Conservation (phyloP, 2,888 invertebrate species). For the Ptycholaimellus sp. region DNA sequence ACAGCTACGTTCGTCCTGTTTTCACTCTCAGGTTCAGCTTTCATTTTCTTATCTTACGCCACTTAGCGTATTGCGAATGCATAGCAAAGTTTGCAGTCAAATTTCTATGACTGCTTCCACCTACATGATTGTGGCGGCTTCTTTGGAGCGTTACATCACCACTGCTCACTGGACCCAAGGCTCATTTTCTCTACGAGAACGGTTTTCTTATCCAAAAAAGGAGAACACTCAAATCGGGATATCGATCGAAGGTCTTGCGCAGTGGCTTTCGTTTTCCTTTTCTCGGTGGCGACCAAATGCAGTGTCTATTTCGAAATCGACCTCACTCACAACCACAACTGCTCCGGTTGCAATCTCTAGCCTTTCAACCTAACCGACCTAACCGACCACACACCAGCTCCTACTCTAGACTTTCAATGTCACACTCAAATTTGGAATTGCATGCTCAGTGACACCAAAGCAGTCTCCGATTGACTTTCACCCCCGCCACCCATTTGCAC, state of each 20-base stretch:
- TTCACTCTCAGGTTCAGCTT: conserved; percentile 1
- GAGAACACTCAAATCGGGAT: no score
- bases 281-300: neutral
- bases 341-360: conserved; percentile 9
- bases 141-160: conserved; percentile 5
- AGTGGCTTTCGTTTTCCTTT: neutral
- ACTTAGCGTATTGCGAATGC: no score
- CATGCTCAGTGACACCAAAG: no score
- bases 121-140: conserved; percentile 7
- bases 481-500: no score
- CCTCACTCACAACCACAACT: conserved; percentile 8
- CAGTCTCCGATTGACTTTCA: no score
- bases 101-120: conserved; percentile 4
- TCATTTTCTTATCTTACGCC: no score
- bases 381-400: conserved; percentile 5
- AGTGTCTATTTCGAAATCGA: conserved; percentile 11
- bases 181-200: no score
- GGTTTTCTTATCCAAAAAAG: no score
- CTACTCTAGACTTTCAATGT: no score
- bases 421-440: no score
- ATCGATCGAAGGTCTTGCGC: no score
- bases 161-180: neutral
- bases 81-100: no score
- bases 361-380: conserved; percentile 8
- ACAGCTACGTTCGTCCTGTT: conserved; percentile 2